A percentile compares a stretch with the other conserved stretches of the same genome.
Conservation (phyloP, 2,888 invertebrate genomes). For the Silvanus unidentatus region DNA sequence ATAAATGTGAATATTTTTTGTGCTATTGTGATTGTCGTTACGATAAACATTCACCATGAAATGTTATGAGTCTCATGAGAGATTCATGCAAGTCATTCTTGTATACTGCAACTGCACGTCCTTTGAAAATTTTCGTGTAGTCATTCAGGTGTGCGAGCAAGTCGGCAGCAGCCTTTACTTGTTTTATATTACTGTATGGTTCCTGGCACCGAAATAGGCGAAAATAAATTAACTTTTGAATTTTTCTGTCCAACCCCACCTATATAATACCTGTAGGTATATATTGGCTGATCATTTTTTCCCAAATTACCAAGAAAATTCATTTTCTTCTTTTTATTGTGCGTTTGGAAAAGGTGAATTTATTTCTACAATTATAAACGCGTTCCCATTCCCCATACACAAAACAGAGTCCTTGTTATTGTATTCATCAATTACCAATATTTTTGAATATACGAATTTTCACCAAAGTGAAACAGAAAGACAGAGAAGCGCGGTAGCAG, state of each 20-base stretch:
- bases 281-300: too few species aligned
- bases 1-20: slow-evolving; percentile 9
- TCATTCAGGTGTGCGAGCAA: slow-evolving; percentile 15
- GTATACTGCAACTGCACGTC: slow-evolving; percentile 22
- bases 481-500: not conserved
- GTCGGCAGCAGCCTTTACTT: not conserved
- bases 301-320: too few species aligned
- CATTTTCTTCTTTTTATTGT: not conserved
- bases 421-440: not conserved
- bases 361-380: too few species aligned
- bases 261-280: too few species aligned
- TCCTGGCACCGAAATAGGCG: slow-evolving; percentile 15
- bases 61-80: slow-evolving; percentile 29
- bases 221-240: slow-evolving; percentile 7
- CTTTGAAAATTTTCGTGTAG: slow-evolving; percentile 8
- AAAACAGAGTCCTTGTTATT: too few species aligned
- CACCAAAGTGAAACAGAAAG: slow-evolving; percentile 18
- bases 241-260: too few species aligned
- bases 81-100: slow-evolving; percentile 26
- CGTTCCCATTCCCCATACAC: too few species aligned
- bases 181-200: slow-evolving; percentile 4
- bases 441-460: slow-evolving; percentile 19
- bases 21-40: slow-evolving; percentile 15
- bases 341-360: not conserved
- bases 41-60: slow-evolving; percentile 22